phyloP scores from a whole-genome alignment of 2,113 vertebrate species.

The Phrynosoma blainvillii region DNA sequence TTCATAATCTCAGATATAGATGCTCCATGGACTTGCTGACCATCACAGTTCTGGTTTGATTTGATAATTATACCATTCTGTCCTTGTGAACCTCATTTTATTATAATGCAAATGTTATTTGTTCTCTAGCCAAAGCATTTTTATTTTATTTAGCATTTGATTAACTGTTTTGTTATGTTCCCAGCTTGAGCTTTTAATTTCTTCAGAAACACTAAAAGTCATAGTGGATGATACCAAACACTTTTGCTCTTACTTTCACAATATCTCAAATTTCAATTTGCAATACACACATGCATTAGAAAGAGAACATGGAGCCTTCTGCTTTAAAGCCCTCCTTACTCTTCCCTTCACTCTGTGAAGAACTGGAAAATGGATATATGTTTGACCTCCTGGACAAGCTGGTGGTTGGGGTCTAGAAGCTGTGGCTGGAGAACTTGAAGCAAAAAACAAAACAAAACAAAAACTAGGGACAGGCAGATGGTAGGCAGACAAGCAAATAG shows the following conservation, averaged over 20 bases:
- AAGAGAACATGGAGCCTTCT: background rate
- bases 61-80: background rate
- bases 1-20: too few species aligned
- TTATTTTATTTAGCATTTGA: background rate
- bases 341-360: background rate
- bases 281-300: background rate
- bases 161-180: background rate
- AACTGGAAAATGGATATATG: background rate
- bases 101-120: background rate
- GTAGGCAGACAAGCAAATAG: too few species aligned
- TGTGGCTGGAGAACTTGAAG: background rate
- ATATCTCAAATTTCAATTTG: background rate
- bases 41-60: background rate
- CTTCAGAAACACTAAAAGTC: background rate
- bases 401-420: background rate
- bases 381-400: background rate
- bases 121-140: accelerated
- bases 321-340: too few species aligned
- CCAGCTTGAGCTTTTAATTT: background rate
- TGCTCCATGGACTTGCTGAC: too few species aligned
- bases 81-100: accelerated
- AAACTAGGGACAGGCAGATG: too few species aligned
- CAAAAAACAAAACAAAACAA: too few species aligned
- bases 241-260: background rate
- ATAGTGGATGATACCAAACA: background rate